Evolutionary conservation across 1,140 invertebrate genomes (phyloP).

Genomic region (Drosophila fuyamai): DNA sequence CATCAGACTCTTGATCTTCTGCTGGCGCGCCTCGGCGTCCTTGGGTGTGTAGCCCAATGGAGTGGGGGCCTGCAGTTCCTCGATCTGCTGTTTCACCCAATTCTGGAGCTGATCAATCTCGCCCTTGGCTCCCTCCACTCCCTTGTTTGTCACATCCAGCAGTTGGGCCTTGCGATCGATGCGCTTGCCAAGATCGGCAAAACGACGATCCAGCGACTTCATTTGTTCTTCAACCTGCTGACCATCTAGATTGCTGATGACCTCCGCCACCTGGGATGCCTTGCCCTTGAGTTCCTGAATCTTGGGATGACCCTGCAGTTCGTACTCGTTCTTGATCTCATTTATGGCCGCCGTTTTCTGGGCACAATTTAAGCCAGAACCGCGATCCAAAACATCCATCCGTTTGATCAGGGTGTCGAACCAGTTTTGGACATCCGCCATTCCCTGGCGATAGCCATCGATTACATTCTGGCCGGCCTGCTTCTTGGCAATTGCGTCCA

Average conservation of each 20-base stretch:
- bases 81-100: constrained; percentile 92
- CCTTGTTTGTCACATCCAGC: constrained; percentile 91
- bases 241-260: constrained; percentile 93
- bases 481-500: constrained; percentile 90
- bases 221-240: constrained; percentile 96
- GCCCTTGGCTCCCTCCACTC: constrained; percentile 90
- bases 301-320: constrained; percentile 88
- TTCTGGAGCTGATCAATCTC: constrained; percentile 91
- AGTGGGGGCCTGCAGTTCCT: constrained; percentile 88
- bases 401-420: constrained; percentile 92
- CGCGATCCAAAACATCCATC: constrained; percentile 92
- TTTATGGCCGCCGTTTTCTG: constrained; percentile 91
- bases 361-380: constrained; percentile 91
- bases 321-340: constrained; percentile 89
- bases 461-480: constrained; percentile 91
- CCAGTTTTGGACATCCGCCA: constrained; percentile 91
- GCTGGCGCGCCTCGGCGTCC: constrained; percentile 89
- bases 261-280: constrained; percentile 89
- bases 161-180: constrained; percentile 93
- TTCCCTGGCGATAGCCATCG: constrained; percentile 90
- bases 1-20: constrained; percentile 89
- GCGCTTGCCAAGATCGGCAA: constrained; percentile 93
- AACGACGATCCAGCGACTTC: constrained; percentile 92
- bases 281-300: constrained; percentile 89
- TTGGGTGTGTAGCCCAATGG: constrained; percentile 91